Evolutionary conservation across 2,888 invertebrate species (phyloP).

Genomic region (Macrostomum cliftonense): DNA sequence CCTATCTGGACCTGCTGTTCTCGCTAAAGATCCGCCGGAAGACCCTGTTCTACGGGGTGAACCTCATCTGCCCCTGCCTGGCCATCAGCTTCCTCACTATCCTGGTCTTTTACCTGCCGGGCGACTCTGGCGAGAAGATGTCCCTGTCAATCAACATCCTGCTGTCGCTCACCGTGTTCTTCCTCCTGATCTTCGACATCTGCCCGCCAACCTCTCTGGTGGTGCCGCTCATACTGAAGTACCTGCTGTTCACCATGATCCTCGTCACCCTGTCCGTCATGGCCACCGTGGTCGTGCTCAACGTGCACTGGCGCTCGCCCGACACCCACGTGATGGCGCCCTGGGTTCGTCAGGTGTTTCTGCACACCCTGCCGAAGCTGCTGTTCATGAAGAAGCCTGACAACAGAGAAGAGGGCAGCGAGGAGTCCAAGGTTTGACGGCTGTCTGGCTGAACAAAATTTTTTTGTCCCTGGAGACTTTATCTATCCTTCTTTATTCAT

Average conservation of each 20-base stretch:
- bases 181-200: slow-evolving; percentile 71
- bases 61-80: slow-evolving; percentile 46
- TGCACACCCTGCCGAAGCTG: slow-evolving; percentile 70
- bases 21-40: slow-evolving; percentile 63
- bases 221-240: slow-evolving; percentile 44
- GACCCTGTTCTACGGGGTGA: slow-evolving; percentile 66
- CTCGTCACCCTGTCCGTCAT: slow-evolving; percentile 78
- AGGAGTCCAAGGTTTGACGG: no score
- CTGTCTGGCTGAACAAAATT: no score
- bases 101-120: slow-evolving; percentile 79
- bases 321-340: slow-evolving; percentile 90
- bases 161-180: slow-evolving; percentile 86
- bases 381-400: slow-evolving; percentile 49
- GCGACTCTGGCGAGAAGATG: slow-evolving; percentile 90
- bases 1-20: slow-evolving; percentile 17
- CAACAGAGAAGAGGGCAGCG: not conserved
- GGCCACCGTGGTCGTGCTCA: slow-evolving; percentile 79
- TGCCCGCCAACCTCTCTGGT: slow-evolving; percentile 83
- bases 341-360: slow-evolving; percentile 79
- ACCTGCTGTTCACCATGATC: slow-evolving; percentile 91
- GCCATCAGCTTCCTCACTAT: slow-evolving; percentile 81
- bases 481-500: no score
- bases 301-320: slow-evolving; percentile 84
- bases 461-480: no score
- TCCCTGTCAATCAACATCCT: slow-evolving; percentile 87